Conservation (phyloP, 2,888 invertebrate genomes). For the Pammene fasciana region DNA sequence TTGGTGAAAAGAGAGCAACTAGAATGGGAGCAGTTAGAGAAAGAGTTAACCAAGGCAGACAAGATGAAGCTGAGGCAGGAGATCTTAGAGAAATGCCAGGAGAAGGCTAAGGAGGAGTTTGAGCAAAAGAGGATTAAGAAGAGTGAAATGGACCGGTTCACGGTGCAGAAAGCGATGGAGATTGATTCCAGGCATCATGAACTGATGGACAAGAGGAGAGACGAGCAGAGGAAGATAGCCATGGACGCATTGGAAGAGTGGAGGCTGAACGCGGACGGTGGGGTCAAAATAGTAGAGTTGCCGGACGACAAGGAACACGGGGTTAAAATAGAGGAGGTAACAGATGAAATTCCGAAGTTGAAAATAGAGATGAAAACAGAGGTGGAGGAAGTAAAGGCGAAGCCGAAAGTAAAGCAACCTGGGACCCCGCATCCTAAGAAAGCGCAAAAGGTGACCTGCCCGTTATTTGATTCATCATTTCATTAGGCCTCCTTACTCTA, state of each 20-base stretch:
- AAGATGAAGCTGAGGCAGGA: constrained; percentile 82
- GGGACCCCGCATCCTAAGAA: constrained; percentile 36
- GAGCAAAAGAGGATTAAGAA: constrained; percentile 81
- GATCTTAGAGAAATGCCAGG: constrained; percentile 82
- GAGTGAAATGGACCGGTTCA: constrained; percentile 81
- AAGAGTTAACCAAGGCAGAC: constrained; percentile 81
- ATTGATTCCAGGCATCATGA: constrained; percentile 79
- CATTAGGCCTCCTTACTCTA: no score
- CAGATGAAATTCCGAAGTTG: constrained; percentile 33
- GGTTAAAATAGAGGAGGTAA: constrained; percentile 41
- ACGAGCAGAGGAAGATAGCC: constrained; percentile 84
- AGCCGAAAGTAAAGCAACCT: constrained; percentile 42
- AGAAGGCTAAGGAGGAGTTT: constrained; percentile 78
- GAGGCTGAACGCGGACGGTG: constrained; percentile 60
- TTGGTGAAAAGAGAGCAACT: constrained; percentile 83
- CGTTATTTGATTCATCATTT: no score
- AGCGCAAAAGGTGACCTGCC: constrained; percentile 29
- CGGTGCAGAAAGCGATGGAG: constrained; percentile 78
- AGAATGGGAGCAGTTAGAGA: constrained; percentile 84
- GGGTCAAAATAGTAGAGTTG: constrained; percentile 32
- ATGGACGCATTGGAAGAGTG: constrained; percentile 87
- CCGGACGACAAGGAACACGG: constrained; percentile 42
- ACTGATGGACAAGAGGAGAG: constrained; percentile 85
- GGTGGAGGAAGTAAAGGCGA: constrained; percentile 26
- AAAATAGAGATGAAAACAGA: constrained; percentile 14